Evolutionary conservation across 2,888 invertebrate species (phyloP).

Genomic region (Synergus itoensis): DNA sequence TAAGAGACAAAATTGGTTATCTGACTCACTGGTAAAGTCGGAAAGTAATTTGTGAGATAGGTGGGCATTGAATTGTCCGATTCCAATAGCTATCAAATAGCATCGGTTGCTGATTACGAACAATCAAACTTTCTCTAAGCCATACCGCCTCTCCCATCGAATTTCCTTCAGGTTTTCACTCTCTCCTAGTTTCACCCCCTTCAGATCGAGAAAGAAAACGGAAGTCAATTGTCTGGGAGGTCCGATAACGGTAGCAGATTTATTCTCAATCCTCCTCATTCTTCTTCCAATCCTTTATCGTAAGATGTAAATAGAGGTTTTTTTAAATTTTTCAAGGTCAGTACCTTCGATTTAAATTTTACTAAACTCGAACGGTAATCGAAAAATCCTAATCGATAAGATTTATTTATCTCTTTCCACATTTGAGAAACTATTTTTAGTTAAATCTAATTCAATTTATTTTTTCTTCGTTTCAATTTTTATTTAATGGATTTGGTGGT

Average conservation of each 20-base stretch:
- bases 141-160: constrained; percentile 12
- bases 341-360: neutral
- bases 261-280: constrained; percentile 50
- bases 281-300: constrained; percentile 17
- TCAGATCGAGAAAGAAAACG: constrained; percentile 40
- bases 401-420: neutral
- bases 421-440: neutral
- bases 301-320: constrained; percentile 25
- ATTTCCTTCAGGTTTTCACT: constrained; percentile 12
- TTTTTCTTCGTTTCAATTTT: neutral
- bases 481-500: neutral
- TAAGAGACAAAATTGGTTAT: neutral
- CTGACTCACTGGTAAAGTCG: neutral
- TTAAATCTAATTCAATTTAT: neutral
- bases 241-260: constrained; percentile 56
- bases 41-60: constrained; percentile 23
- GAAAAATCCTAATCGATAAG: too few relatives aligned
- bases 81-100: constrained; percentile 29
- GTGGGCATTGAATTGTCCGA: constrained; percentile 11
- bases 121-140: constrained; percentile 32
- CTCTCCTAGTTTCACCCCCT: neutral
- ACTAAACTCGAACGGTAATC: too few relatives aligned
- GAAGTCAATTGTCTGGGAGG: constrained; percentile 56
- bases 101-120: constrained; percentile 25
- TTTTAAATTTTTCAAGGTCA: constrained; percentile 12